Evolutionary conservation across 2,888 invertebrate genomes (phyloP), one percentile per base, ranked within the genome.

Genomic region (Cactoblastis cactorum): DNA sequence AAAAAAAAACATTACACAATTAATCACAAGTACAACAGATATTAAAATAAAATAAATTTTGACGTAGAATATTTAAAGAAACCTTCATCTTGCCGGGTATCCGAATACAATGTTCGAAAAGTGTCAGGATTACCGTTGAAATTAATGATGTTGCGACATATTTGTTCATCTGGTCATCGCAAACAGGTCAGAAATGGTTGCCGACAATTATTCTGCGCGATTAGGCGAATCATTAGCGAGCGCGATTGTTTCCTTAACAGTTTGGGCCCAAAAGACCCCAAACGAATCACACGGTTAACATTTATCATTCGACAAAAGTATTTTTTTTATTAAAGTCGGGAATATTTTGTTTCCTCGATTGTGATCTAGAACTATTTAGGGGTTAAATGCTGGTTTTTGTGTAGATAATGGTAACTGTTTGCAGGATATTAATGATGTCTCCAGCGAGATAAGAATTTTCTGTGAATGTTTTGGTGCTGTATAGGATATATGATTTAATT

Each of bases 261-360:
- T 59, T 52, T 57, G 67, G 77, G 75, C 71, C 77, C 66, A 57
- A 63, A 47, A 61, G 77, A 75, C 77, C 73, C 70, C 54, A 57
- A 56, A 60, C 60, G 65, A 69, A 70, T 58, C 69, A 67, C 67
- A 69, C 74, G 77, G 80, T 80, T 81, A 74, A 77, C 84, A 87
- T 87, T 81, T 80, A 84, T 87, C 87, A 85, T 70, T 72, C 74
- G 75, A 83, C 83, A 84, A 84, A 81, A 78, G 80, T 77, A 77
- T 80, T 43, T 80, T 80, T n/a, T 83, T 75, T 73, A 77, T 74
- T 5, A 74, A 71, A 67, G 77, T 69, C 35, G 35, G 9, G 12
- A 22, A 43, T 28, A 32, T 43, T n/a, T 43, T 41, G 41, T 24
- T 41, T 43, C 28, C 28, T 28, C 14, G 14, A 41, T 17, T 43